Conservation (phyloP, 2,797 vertebrate species). For the Ciconia nigra region DNA sequence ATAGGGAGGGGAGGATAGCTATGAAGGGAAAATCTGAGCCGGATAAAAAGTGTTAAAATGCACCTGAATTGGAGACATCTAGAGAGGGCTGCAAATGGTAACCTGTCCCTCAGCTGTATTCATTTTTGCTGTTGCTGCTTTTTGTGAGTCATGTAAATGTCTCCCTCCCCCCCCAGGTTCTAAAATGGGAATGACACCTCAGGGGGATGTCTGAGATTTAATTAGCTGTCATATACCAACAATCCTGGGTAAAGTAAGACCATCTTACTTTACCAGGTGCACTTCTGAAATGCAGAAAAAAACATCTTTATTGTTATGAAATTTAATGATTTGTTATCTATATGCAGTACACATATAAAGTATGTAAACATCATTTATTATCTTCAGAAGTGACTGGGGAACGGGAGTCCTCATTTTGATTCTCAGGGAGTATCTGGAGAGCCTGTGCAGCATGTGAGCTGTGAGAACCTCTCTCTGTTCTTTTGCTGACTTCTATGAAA, state of each 20-base stretch:
- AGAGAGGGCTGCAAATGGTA: neutral
- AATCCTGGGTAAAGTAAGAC: neutral
- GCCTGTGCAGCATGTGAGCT: accelerated
- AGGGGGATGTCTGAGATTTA: neutral
- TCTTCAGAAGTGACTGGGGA: neutral
- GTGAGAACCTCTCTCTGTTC: neutral
- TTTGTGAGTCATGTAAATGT: neutral
- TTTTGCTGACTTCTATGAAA: neutral
- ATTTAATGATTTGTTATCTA: neutral
- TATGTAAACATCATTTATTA: neutral
- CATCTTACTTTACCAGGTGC: neutral
- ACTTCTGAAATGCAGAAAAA: neutral
- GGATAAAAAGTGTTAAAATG: neutral
- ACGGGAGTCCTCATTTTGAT: neutral
- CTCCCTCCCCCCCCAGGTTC: neutral
- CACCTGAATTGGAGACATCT: neutral
- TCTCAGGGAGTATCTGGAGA: neutral
- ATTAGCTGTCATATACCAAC: neutral
- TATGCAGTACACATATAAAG: neutral
- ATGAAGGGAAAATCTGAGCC: neutral
- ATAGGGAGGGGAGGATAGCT: neutral
- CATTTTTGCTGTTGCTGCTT: neutral
- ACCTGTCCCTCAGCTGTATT: neutral
- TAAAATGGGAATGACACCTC: neutral
- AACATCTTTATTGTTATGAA: neutral